These are phyloP conservation scores for Pagetopsis macropterus DNA, from an alignment of 2,797 vertebrate species.

Conservation along the genomic window DNA sequence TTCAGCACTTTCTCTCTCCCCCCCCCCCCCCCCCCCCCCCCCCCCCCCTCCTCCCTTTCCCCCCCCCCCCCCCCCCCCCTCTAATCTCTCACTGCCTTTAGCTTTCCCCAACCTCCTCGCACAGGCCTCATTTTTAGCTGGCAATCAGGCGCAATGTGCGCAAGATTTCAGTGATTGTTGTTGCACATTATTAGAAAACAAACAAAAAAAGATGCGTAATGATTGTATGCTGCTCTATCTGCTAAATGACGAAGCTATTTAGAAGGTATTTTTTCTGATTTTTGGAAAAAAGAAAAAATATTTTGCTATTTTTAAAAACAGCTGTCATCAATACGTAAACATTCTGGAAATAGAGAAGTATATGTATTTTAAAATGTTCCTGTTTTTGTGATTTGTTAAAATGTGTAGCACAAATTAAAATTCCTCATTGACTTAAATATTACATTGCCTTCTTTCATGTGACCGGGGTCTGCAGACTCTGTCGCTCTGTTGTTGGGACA, in stretches of 20 bases:
- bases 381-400: conserved; percentile 81
- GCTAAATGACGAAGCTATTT: conserved; percentile 80
- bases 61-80: background rate
- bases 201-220: conserved; percentile 61
- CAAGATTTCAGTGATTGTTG: conserved; percentile 72
- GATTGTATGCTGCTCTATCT: conserved; percentile 80
- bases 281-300: conserved; percentile 69
- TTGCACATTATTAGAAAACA: conserved; percentile 69
- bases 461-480: background rate
- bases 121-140: conserved; percentile 59
- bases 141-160: conserved; percentile 66
- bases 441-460: conserved; percentile 1
- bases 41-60: no score
- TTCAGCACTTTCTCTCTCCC: conserved; percentile 49
- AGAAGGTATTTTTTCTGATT: conserved; percentile 74
- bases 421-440: conserved; percentile 71
- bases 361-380: conserved; percentile 82
- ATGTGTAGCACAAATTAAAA: conserved; percentile 83
- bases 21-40: background rate
- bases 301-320: conserved; percentile 77
- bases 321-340: conserved; percentile 77
- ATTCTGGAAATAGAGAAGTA: conserved; percentile 80
- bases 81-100: conserved; percentile 54
- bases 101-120: conserved; percentile 51
- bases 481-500: background rate